These are phyloP conservation scores for Chymomyza procnemis DNA, from an alignment of 2,888 invertebrate species.

Conservation along the genomic window DNA sequence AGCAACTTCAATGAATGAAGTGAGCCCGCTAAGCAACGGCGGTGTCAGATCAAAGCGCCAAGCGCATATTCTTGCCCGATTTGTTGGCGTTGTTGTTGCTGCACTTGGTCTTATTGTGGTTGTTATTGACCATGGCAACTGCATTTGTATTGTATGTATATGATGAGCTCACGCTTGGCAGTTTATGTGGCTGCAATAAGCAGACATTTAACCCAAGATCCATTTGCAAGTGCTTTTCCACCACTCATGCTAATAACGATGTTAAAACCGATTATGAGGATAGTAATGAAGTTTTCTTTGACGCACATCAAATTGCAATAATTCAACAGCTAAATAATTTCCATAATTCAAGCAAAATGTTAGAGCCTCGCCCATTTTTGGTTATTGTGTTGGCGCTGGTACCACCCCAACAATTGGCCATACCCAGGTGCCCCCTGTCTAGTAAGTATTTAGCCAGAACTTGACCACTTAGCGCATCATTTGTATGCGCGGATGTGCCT, in stretches of 20 bases:
- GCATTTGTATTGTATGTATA: neutral
- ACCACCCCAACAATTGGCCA: slow-evolving; percentile 50
- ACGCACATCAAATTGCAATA: neutral
- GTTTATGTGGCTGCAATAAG: neutral
- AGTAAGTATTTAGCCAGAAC: slow-evolving; percentile 12
- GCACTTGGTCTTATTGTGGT: slow-evolving; percentile 3
- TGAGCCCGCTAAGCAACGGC: slow-evolving; percentile 23
- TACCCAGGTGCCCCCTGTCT: neutral
- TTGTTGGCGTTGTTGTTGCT: slow-evolving; percentile 61
- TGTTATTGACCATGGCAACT: slow-evolving; percentile 1
- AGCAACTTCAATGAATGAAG: slow-evolving; percentile 56
- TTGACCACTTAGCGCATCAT: slow-evolving; percentile 47
- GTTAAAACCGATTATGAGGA: neutral
- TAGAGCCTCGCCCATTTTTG: slow-evolving; percentile 13
- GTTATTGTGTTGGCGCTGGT: slow-evolving; percentile 53
- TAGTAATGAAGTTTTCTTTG: neutral
- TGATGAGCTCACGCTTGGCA: slow-evolving; percentile 7
- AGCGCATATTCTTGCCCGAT: slow-evolving; percentile 38
- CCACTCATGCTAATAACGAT: neutral
- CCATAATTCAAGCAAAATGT: slow-evolving; percentile 52
- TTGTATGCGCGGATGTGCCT: slow-evolving; percentile 74
- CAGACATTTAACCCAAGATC: neutral
- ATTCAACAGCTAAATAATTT: slow-evolving; percentile 9
- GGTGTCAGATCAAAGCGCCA: slow-evolving; percentile 61
- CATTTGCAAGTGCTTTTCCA: slow-evolving; percentile 14